These are phyloP conservation scores for Chrysopa pallens DNA, from an alignment of 1,140 invertebrate species.

Conservation along the genomic window DNA sequence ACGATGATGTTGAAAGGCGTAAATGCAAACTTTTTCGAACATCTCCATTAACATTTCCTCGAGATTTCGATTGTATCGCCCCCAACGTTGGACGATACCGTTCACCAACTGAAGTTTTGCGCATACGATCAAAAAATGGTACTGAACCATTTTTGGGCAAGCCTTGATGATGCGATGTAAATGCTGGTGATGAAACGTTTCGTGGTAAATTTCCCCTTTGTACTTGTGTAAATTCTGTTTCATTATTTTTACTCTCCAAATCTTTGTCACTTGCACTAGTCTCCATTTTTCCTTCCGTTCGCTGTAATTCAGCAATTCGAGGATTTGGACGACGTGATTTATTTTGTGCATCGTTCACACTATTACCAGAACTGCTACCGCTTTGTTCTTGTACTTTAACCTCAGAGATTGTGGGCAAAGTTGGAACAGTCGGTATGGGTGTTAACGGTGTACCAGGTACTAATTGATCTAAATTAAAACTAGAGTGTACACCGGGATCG, in stretches of 20 bases:
- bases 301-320: conserved; percentile 10
- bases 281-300: conserved; percentile 6
- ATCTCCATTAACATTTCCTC: conserved; percentile 34
- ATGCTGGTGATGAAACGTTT: conserved; percentile 69
- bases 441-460: conserved; percentile 47
- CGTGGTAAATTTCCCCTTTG: conserved; percentile 38
- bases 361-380: conserved; percentile 14
- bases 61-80: conserved; percentile 50
- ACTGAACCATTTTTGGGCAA: conserved; percentile 76
- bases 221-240: conserved; percentile 15
- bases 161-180: conserved; percentile 55
- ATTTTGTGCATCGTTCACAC: conserved; percentile 8
- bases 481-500: conserved; percentile 87
- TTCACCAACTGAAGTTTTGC: conserved; percentile 60
- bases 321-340: neutral
- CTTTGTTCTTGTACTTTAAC: conserved; percentile 51
- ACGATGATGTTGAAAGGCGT: conserved; percentile 35
- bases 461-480: conserved; percentile 67
- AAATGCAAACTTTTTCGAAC: conserved; percentile 29
- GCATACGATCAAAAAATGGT: conserved; percentile 66
- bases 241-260: conserved; percentile 18
- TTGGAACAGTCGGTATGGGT: conserved; percentile 59
- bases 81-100: conserved; percentile 59
- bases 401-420: conserved; percentile 73
- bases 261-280: conserved; percentile 9